These are phyloP conservation scores for Nasonia vitripennis DNA, from an alignment of 1,140 invertebrate genomes.

Conservation along the genomic window DNA sequence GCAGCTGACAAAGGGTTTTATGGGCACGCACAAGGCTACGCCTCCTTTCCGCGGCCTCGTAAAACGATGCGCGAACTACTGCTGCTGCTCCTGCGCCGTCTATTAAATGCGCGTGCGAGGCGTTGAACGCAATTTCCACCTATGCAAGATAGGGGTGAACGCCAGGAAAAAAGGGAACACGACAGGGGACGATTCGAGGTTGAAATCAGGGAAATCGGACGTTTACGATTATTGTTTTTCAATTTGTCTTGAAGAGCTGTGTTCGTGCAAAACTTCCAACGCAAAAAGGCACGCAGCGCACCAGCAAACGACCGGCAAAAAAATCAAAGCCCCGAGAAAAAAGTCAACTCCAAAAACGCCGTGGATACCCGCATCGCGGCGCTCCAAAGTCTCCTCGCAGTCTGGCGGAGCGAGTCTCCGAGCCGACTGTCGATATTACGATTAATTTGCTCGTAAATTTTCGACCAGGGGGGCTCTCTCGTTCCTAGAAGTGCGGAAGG, in stretches of 20 bases:
- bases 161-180: not conserved
- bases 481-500: conserved; percentile 65
- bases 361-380: not conserved
- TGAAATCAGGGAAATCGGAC: not conserved
- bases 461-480: conserved; percentile 56
- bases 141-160: not conserved
- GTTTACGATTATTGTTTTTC: not conserved
- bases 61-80: not conserved
- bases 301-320: not conserved
- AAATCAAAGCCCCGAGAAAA: not conserved
- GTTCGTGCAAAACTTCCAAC: too few species aligned
- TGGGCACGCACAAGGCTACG: not conserved
- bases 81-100: conserved; percentile 11
- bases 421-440: conserved; percentile 66
- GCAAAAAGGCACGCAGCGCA: too few species aligned
- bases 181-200: too few species aligned
- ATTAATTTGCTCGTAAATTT: conserved; percentile 75
- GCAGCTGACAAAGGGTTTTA: conserved; percentile 30
- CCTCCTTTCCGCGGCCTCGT: conserved; percentile 33
- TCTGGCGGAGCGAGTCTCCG: not conserved
- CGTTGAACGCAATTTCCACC: conserved; percentile 41
- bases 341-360: not conserved
- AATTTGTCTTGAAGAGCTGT: not conserved
- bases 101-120: conserved; percentile 8
- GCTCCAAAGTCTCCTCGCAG: not conserved